These are phyloP conservation scores for Epistrophe eligans DNA, from an alignment of 2,888 invertebrate species.

Conservation along the genomic window DNA sequence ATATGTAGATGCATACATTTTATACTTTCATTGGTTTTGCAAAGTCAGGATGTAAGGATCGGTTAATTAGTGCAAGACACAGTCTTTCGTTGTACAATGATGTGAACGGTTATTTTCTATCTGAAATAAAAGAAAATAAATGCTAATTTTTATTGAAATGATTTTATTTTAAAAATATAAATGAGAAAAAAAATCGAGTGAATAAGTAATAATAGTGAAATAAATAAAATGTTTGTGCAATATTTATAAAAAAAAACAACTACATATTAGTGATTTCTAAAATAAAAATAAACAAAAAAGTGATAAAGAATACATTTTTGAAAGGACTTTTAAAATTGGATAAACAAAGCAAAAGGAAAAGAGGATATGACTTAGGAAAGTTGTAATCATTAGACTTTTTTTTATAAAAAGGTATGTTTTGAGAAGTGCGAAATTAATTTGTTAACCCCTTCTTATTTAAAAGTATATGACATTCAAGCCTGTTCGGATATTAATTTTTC, in stretches of 20 bases:
- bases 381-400: not conserved
- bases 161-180: not conserved
- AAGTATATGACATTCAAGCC: too few relatives aligned
- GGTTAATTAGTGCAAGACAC: slow-evolving; percentile 44
- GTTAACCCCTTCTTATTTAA: not conserved
- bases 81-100: slow-evolving; percentile 61
- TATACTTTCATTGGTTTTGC: slow-evolving; percentile 18
- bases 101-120: slow-evolving; percentile 37
- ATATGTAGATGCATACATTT: not conserved
- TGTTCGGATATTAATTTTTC: too few relatives aligned
- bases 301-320: not conserved
- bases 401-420: slow-evolving; percentile 5
- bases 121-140: not conserved
- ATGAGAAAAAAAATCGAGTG: not conserved
- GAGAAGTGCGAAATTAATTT: not conserved
- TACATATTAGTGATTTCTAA: slow-evolving; percentile 2
- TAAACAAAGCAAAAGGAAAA: not conserved
- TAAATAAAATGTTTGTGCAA: slow-evolving; percentile 1
- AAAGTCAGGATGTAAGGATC: slow-evolving; percentile 17
- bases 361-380: slow-evolving; percentile 12
- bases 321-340: slow-evolving; percentile 19
- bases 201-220: not conserved
- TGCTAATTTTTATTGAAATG: not conserved
- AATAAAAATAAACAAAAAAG: not conserved
- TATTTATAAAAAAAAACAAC: not conserved